These are phyloP conservation scores for Takifugu flavidus DNA, from an alignment of 2,113 vertebrate genomes.

Conservation along the genomic window DNA sequence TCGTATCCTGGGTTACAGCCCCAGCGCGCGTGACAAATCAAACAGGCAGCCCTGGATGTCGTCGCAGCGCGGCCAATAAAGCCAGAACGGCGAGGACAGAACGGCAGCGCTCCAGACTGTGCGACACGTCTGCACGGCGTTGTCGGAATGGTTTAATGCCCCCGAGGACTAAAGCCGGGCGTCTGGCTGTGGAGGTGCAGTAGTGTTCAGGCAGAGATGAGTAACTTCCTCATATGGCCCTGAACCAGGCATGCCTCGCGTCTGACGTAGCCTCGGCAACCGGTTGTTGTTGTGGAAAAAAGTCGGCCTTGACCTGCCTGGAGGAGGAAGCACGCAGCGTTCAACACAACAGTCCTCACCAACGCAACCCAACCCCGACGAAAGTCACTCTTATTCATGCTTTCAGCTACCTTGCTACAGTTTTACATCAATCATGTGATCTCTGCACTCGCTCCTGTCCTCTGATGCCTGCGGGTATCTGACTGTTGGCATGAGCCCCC, in stretches of 20 bases:
- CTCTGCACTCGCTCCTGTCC: background rate
- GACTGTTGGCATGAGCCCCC: too few species aligned
- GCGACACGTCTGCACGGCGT: background rate
- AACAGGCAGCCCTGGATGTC: background rate
- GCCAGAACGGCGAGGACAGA: background rate
- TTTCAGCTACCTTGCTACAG: background rate
- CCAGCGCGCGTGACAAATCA: background rate
- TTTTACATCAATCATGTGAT: too few species aligned
- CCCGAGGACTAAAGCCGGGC: constrained; percentile 2
- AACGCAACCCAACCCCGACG: background rate
- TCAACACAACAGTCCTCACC: constrained; percentile 17
- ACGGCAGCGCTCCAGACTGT: background rate
- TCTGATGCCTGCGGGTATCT: background rate
- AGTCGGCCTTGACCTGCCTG: constrained; percentile 53
- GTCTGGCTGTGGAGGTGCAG: constrained; percentile 18
- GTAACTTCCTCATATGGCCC: constrained; percentile 56
- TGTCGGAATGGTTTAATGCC: background rate
- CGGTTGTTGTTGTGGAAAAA: constrained; percentile 46
- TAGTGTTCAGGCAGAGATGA: constrained; percentile 38
- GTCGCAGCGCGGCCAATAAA: background rate
- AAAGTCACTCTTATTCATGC: background rate
- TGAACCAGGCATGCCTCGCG: constrained; percentile 46
- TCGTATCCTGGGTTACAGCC: constrained; percentile 7
- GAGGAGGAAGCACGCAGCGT: constrained; percentile 13
- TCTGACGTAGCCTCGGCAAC: constrained; percentile 54